Percentiles rank a stretch among this genome's conserved stretches.
Conservation (phyloP, 2,888 invertebrate genomes). For the Machimus atricapillus region DNA sequence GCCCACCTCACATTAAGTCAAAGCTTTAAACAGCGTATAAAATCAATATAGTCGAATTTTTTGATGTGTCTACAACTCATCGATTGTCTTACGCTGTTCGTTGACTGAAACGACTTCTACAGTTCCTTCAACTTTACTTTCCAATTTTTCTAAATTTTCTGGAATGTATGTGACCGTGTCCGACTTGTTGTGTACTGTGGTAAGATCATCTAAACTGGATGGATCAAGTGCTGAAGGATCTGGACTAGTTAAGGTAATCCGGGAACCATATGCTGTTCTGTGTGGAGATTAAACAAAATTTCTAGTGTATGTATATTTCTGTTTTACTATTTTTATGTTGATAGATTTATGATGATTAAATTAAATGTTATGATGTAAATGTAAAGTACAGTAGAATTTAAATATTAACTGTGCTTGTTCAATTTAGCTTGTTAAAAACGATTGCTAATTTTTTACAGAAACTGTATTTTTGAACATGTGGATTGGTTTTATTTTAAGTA, state of each 20-base stretch:
- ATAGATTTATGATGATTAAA: background rate
- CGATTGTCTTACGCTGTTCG: conserved; percentile 31
- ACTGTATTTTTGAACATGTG: too few species aligned
- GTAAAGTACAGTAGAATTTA: background rate
- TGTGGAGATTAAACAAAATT: background rate
- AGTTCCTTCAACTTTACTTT: conserved; percentile 51
- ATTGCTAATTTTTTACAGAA: too few species aligned
- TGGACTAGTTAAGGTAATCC: conserved; percentile 66
- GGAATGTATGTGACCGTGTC: conserved; percentile 60
- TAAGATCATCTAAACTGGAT: conserved; percentile 49
- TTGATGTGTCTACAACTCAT: conserved; percentile 20
- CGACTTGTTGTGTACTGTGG: conserved; percentile 57
- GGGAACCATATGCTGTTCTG: conserved; percentile 61
- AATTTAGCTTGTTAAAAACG: background rate
- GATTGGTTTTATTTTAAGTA: background rate
- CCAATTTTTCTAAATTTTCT: background rate
- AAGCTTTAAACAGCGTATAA: background rate
- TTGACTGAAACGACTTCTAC: conserved; percentile 58
- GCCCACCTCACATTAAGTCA: conserved; percentile 17
- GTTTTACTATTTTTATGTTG: background rate
- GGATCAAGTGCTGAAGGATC: conserved; percentile 62
- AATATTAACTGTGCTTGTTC: background rate
- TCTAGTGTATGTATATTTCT: background rate
- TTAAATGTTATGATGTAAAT: background rate
- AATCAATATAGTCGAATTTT: background rate